phyloP scores from a whole-genome alignment of 2,797 vertebrate species.

The Argentina silus region DNA sequence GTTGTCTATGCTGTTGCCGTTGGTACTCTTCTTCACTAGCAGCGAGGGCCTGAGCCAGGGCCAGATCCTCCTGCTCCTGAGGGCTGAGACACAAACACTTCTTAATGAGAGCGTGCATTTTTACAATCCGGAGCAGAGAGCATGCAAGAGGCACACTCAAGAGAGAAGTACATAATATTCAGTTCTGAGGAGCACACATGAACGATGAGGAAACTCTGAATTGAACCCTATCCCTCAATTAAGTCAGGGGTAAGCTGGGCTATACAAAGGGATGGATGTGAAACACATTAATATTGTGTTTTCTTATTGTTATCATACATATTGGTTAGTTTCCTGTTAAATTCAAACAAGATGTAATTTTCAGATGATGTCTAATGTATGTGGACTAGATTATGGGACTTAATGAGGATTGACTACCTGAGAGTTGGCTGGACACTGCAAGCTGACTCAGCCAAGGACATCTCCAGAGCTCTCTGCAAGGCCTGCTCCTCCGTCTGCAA shows the following conservation, averaged over 20 bases:
- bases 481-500: slow-evolving; percentile 94
- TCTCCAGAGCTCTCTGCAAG: slow-evolving; percentile 92
- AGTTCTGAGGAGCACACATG: not conserved
- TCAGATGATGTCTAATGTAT: not conserved
- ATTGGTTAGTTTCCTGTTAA: no score
- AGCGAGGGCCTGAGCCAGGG: slow-evolving; percentile 84
- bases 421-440: slow-evolving; percentile 57
- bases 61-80: slow-evolving; percentile 86
- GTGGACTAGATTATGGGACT: slow-evolving; percentile 12
- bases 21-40: slow-evolving; percentile 83
- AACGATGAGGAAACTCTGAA: not conserved
- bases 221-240: no score
- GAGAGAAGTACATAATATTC: not conserved
- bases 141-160: not conserved
- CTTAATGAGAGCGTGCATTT: not conserved
- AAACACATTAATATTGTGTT: no score
- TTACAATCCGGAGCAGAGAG: not conserved
- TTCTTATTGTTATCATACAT: no score
- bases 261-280: no score
- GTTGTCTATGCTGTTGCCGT: slow-evolving; percentile 83
- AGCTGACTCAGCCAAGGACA: slow-evolving; percentile 89
- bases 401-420: slow-evolving; percentile 64
- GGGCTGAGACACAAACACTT: slow-evolving; percentile 65
- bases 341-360: no score
- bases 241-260: no score